These are phyloP conservation scores for Harpegnathos saltator DNA, from an alignment of 1,140 invertebrate species.

Conservation along the genomic window DNA sequence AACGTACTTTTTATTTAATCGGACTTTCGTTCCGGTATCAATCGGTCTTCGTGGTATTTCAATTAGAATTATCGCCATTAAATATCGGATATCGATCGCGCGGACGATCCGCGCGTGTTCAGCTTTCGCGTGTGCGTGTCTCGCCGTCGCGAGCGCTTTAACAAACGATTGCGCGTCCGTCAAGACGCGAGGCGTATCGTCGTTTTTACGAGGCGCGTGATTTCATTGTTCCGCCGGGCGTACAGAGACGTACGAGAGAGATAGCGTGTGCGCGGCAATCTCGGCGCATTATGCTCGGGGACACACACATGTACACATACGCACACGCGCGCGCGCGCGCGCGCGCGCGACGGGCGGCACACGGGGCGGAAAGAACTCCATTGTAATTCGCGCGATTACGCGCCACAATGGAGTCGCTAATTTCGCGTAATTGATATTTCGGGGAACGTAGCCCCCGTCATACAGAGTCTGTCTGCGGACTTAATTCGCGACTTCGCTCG, in stretches of 20 bases:
- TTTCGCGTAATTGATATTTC: conserved; percentile 50
- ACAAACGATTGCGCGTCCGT: conserved; percentile 15
- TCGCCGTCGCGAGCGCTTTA: conserved; percentile 10
- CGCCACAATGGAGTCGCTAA: conserved; percentile 41
- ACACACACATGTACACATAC: too few species aligned
- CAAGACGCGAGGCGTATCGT: conserved; percentile 34
- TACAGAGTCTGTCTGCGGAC: conserved; percentile 5
- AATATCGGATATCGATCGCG: conserved; percentile 20
- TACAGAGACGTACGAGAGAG: conserved; percentile 17
- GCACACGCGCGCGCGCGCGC: too few species aligned
- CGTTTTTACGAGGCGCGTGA: conserved; percentile 54
- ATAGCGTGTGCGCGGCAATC: conserved; percentile 31
- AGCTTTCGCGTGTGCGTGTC: too few species aligned
- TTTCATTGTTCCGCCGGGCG: conserved; percentile 43
- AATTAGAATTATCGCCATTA: conserved; percentile 19
- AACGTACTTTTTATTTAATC: conserved; percentile 19
- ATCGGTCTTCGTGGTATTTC: background rate
- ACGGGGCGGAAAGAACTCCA: conserved; percentile 24
- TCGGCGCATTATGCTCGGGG: conserved; percentile 37
- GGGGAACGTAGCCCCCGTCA: conserved; percentile 12
- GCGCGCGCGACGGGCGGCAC: too few species aligned
- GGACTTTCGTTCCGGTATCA: background rate
- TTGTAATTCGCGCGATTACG: conserved; percentile 44
- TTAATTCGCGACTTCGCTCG: conserved; percentile 44
- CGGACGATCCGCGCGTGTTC: background rate